These are phyloP conservation scores for Petrocephalus schoutedeni DNA, from an alignment of 2,797 vertebrate species.

Conservation along the genomic window DNA sequence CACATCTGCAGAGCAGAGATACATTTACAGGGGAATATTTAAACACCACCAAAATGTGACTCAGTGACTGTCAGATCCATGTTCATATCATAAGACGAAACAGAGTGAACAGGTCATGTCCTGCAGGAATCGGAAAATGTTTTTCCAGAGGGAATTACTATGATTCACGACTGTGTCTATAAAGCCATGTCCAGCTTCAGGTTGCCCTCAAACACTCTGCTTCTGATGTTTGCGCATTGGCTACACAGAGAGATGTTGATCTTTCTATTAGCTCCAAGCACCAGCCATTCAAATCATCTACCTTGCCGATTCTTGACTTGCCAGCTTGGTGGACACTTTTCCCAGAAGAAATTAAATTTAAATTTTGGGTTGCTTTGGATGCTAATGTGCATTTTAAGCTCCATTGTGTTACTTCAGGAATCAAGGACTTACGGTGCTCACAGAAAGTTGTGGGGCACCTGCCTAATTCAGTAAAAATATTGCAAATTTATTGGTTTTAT, in stretches of 20 bases:
- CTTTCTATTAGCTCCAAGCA: background rate
- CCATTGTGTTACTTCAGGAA: background rate
- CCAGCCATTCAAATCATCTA: background rate
- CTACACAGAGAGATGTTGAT: background rate
- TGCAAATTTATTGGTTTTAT: background rate
- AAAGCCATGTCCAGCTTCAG: background rate
- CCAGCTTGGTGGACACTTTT: background rate
- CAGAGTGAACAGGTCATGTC: background rate
- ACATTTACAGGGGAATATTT: background rate
- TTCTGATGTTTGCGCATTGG: background rate
- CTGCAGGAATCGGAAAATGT: background rate
- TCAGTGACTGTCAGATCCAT: background rate
- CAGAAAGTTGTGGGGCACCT: background rate
- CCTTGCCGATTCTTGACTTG: background rate
- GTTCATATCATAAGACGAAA: background rate
- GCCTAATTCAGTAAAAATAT: background rate
- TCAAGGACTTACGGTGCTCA: background rate
- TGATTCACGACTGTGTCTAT: background rate
- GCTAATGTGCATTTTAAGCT: background rate
- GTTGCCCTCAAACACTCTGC: background rate
- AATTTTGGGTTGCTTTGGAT: background rate
- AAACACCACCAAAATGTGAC: background rate
- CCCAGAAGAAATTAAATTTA: background rate
- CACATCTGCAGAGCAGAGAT: constrained; percentile 3
- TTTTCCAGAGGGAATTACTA: background rate